Percentiles rank a stretch among this genome's conserved stretches.
phyloP scores from a whole-genome alignment of 2,113 vertebrate species.

The Gasterosteus aculeatus region DNA sequence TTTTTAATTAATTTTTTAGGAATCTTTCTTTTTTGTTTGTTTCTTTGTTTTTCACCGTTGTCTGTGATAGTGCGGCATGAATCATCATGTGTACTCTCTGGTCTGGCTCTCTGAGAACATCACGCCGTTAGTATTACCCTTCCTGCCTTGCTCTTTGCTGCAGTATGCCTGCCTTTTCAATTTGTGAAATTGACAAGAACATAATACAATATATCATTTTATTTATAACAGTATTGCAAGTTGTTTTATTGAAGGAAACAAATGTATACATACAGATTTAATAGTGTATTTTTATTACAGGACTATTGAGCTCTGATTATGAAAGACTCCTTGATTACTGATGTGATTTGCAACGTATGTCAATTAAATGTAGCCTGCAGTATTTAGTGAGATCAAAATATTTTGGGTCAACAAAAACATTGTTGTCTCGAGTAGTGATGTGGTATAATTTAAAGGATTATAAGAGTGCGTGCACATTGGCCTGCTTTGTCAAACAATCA shows the following conservation, averaged over 20 bases:
- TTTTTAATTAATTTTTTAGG: conserved; percentile 27
- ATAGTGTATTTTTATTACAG: conserved; percentile 84
- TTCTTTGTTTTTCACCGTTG: not conserved
- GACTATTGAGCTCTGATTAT: conserved; percentile 76
- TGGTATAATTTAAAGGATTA: conserved; percentile 43
- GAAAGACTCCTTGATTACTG: conserved; percentile 61
- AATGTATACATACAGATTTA: conserved; percentile 76
- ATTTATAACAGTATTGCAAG: conserved; percentile 72
- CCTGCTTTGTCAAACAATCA: conserved; percentile 62
- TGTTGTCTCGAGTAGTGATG: conserved; percentile 34
- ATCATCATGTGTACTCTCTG: conserved; percentile 44
- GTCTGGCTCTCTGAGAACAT: conserved; percentile 58
- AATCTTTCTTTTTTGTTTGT: conserved; percentile 19
- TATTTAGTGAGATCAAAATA: conserved; percentile 59
- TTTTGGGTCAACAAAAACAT: conserved; percentile 53
- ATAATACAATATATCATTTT: conserved; percentile 69
- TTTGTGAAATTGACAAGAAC: conserved; percentile 89
- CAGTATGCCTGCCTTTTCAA: conserved; percentile 80
- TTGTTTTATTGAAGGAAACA: conserved; percentile 68
- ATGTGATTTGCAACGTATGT: conserved; percentile 64
- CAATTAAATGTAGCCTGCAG: conserved; percentile 60
- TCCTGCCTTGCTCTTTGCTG: conserved; percentile 79
- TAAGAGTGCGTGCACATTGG: conserved; percentile 46
- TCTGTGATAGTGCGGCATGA: conserved; percentile 55
- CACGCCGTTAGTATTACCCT: conserved; percentile 63